A percentile compares a stretch with the other conserved stretches of the same genome.
Evolutionary conservation across 2,888 invertebrate species (phyloP).

Genomic region (Acanthosepion esculentum): DNA sequence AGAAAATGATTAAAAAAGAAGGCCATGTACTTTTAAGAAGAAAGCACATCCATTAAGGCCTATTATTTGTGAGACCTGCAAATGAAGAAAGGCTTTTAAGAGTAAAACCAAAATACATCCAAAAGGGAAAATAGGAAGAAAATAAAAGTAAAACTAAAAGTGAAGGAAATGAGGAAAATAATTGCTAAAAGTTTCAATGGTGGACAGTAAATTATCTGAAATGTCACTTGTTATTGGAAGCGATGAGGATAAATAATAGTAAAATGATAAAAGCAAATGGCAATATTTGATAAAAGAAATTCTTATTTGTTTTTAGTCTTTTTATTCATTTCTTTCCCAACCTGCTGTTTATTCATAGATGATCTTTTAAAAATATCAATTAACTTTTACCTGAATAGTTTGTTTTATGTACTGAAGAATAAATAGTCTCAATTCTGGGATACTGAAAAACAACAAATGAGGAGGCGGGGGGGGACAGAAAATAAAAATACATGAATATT

Average conservation of each 20-base stretch:
- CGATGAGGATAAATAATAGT: background rate
- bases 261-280: background rate
- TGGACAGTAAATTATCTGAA: constrained; percentile 1
- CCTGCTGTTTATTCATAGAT: background rate
- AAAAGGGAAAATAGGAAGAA: background rate
- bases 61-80: background rate
- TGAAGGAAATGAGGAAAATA: background rate
- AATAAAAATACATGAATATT: too few species aligned
- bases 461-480: too few species aligned
- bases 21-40: background rate
- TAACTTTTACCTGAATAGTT: too few species aligned
- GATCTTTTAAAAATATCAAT: too few species aligned
- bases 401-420: too few species aligned
- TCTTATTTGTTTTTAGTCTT: background rate
- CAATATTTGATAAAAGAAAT: background rate
- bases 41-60: background rate
- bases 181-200: background rate
- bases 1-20: background rate
- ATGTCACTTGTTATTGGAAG: background rate
- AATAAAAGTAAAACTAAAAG: background rate
- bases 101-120: background rate
- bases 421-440: too few species aligned
- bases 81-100: background rate
- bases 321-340: background rate
- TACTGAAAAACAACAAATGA: too few species aligned